These are phyloP conservation scores for Polyploca ridens DNA, from an alignment of 2,888 invertebrate genomes.

Conservation along the genomic window DNA sequence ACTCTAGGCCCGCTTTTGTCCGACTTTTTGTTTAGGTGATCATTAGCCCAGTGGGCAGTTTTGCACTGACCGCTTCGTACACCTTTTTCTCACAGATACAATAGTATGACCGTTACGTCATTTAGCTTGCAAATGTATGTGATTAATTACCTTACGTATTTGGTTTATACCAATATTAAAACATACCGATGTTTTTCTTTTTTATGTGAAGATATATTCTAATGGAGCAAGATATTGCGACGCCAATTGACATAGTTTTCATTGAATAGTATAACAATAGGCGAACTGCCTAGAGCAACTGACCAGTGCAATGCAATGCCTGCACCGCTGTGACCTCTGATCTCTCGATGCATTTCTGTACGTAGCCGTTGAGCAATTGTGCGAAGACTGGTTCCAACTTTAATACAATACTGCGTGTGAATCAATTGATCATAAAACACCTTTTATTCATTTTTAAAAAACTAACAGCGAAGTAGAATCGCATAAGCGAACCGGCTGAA, in stretches of 20 bases:
- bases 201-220: too few species aligned
- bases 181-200: not conserved
- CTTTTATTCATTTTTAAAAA: conserved; percentile 28
- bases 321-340: conserved; percentile 62
- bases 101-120: conserved; percentile 57
- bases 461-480: conserved; percentile 41
- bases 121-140: conserved; percentile 29
- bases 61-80: conserved; percentile 65
- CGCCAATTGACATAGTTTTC: conserved; percentile 23
- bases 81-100: conserved; percentile 68
- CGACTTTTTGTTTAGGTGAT: conserved; percentile 69
- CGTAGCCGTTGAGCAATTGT: conserved; percentile 60
- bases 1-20: conserved; percentile 59
- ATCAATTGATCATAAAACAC: conserved; percentile 56
- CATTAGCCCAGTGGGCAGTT: conserved; percentile 80
- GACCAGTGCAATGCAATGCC: conserved; percentile 37
- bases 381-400: conserved; percentile 62
- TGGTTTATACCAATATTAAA: too few species aligned
- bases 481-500: conserved; percentile 48
- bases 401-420: conserved; percentile 49
- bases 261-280: conserved; percentile 36
- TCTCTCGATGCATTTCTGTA: conserved; percentile 52
- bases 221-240: not conserved
- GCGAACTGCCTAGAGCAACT: conserved; percentile 34
- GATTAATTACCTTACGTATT: conserved; percentile 40